Percentiles rank a stretch among this genome's conserved stretches.
Evolutionary conservation across 2,113 vertebrate genomes (phyloP).

Genomic region (Ceyx melanurus): DNA sequence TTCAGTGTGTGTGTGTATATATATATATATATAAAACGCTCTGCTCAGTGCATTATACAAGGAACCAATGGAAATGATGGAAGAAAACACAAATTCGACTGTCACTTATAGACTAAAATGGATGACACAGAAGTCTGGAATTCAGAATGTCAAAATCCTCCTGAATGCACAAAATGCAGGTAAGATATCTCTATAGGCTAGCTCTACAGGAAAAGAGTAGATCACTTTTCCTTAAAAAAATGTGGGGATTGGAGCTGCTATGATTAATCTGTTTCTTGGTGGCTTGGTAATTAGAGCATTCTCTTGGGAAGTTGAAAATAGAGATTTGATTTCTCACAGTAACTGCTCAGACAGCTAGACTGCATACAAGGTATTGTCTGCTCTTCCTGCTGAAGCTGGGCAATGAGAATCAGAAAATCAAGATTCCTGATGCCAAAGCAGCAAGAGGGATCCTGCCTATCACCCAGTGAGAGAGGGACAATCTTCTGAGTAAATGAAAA

Average conservation of each 20-base stretch:
- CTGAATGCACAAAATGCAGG: not conserved
- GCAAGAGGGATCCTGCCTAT: not conserved
- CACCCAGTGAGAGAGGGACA: not conserved
- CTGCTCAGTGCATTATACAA: not conserved
- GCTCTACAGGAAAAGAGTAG: not conserved
- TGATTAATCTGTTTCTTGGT: conserved; percentile 43
- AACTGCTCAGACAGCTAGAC: not conserved
- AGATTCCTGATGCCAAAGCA: not conserved
- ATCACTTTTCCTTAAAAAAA: conserved; percentile 7
- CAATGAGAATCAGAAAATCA: not conserved
- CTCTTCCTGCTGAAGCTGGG: not conserved
- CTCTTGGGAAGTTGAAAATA: conserved; percentile 42
- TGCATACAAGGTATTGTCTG: not conserved
- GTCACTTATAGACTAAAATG: not conserved
- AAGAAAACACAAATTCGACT: not conserved
- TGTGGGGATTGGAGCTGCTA: not conserved
- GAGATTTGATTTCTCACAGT: conserved; percentile 36
- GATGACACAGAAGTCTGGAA: not conserved
- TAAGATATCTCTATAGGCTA: not conserved
- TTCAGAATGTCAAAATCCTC: not conserved
- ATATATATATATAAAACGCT: no score
- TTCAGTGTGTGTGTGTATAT: not conserved
- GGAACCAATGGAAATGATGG: not conserved
- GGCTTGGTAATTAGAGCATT: conserved; percentile 37
- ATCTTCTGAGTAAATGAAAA: not conserved